These are phyloP conservation scores for Pleuronectes platessa DNA, from an alignment of 2,113 vertebrate species.

Conservation along the genomic window DNA sequence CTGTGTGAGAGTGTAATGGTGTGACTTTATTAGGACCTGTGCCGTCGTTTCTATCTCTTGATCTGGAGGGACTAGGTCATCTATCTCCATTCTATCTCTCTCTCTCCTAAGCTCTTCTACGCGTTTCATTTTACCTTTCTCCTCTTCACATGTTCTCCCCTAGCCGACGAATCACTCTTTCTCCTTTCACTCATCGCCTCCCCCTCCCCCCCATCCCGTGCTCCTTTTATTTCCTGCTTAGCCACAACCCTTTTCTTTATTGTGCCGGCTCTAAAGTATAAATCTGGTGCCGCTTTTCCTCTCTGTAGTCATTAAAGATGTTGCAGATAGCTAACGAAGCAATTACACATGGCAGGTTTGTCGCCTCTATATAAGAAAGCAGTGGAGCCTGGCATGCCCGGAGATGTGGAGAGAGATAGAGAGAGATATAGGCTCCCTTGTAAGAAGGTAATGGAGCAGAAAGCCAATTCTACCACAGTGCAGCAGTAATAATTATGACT, in stretches of 20 bases:
- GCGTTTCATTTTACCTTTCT: slow-evolving; percentile 33
- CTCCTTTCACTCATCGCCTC: slow-evolving; percentile 1
- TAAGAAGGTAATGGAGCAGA: slow-evolving; percentile 75
- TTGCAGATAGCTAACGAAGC: slow-evolving; percentile 67
- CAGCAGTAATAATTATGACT: slow-evolving; percentile 73
- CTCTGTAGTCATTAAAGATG: slow-evolving; percentile 63
- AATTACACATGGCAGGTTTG: slow-evolving; percentile 66
- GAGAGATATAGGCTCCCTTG: slow-evolving; percentile 47
- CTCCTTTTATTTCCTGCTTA: slow-evolving; percentile 20
- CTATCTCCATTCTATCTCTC: slow-evolving; percentile 22
- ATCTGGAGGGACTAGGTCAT: slow-evolving; percentile 41
- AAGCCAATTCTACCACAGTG: slow-evolving; percentile 71
- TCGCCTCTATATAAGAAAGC: slow-evolving; percentile 41
- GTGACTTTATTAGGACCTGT: slow-evolving; percentile 48
- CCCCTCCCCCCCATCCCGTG: neutral
- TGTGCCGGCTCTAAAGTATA: slow-evolving; percentile 31
- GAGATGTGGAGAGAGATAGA: slow-evolving; percentile 42
- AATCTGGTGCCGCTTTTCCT: slow-evolving; percentile 41
- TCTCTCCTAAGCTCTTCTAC: neutral
- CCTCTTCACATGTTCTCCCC: neutral
- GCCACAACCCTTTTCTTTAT: slow-evolving; percentile 33
- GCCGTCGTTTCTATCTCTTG: slow-evolving; percentile 37
- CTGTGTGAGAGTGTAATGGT: slow-evolving; percentile 29
- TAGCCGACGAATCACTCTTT: neutral
- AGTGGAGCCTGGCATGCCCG: slow-evolving; percentile 53